A percentile compares a stretch with the other conserved stretches of the same genome.
phyloP scores from a whole-genome alignment of 2,797 vertebrate species.

The Petrocephalus schoutedeni region DNA sequence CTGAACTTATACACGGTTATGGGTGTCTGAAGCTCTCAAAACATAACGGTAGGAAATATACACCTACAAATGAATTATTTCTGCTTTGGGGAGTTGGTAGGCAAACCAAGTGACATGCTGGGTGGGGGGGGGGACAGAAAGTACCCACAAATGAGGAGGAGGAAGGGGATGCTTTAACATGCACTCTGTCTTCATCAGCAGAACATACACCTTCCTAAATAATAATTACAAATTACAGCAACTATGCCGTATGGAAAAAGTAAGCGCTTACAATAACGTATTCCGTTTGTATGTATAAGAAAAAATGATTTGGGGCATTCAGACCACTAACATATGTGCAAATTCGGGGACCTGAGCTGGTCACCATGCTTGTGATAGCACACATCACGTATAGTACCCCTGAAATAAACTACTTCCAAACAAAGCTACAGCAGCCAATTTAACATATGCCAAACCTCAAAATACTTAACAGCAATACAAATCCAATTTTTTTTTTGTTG shows the following conservation, averaged over 20 bases:
- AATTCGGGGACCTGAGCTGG: background rate
- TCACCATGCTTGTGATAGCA: background rate
- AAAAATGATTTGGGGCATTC: background rate
- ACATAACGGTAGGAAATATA: slow-evolving; percentile 11
- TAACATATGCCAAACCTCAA: slow-evolving; percentile 26
- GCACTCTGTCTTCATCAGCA: slow-evolving; percentile 5
- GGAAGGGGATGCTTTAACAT: slow-evolving; percentile 12
- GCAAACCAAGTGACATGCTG: slow-evolving; percentile 10
- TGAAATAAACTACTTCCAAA: slow-evolving; percentile 23
- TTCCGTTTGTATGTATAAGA: slow-evolving; percentile 2
- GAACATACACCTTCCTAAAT: background rate
- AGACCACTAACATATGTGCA: slow-evolving; percentile 20
- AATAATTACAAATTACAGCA: background rate
- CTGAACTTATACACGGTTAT: background rate
- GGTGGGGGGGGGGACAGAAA: background rate
- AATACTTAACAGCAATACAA: slow-evolving; percentile 29
- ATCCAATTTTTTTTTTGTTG: slow-evolving; percentile 10
- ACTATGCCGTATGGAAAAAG: background rate
- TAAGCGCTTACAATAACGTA: slow-evolving; percentile 1
- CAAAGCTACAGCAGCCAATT: slow-evolving; percentile 17
- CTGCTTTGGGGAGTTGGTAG: background rate
- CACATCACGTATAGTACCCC: slow-evolving; percentile 21
- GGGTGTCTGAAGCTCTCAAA: background rate
- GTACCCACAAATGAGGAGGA: background rate
- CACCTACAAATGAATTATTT: background rate